phyloP scores from a whole-genome alignment of 2,888 invertebrate species.

The Teleogryllus oceanicus region DNA sequence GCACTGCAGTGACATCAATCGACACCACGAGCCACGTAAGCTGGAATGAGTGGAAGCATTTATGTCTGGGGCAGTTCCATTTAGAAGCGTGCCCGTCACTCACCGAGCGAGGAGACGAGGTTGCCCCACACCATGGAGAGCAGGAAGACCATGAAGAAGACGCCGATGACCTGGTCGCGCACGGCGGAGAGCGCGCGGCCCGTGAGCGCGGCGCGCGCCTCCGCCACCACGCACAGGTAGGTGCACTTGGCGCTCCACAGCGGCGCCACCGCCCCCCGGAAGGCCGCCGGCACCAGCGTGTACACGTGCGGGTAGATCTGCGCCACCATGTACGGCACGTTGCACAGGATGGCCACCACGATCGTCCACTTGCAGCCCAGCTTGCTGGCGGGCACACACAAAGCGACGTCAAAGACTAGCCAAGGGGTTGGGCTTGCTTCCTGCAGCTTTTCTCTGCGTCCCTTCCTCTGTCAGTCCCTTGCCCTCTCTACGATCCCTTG shows the following conservation, averaged over 20 bases:
- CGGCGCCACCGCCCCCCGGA: conserved; percentile 52
- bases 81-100: background rate
- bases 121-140: conserved; percentile 54
- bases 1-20: too few species aligned
- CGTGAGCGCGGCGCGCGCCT: conserved; percentile 18
- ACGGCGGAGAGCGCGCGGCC: background rate
- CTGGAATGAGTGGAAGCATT: too few species aligned
- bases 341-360: conserved; percentile 50
- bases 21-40: too few species aligned
- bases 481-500: too few species aligned
- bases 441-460: too few species aligned
- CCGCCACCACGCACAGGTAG: conserved; percentile 48
- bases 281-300: conserved; percentile 46
- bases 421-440: too few species aligned
- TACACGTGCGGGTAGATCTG: conserved; percentile 53
- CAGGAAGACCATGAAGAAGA: conserved; percentile 55
- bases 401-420: too few species aligned
- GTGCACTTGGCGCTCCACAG: conserved; percentile 58
- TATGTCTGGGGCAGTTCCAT: too few species aligned
- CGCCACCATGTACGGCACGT: conserved; percentile 53
- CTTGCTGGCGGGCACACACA: background rate
- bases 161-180: conserved; percentile 43
- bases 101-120: conserved; percentile 46
- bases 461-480: too few species aligned
- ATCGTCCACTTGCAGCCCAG: conserved; percentile 51